Conservation (phyloP, 2,113 vertebrate species). For the Aramus guarauna region DNA sequence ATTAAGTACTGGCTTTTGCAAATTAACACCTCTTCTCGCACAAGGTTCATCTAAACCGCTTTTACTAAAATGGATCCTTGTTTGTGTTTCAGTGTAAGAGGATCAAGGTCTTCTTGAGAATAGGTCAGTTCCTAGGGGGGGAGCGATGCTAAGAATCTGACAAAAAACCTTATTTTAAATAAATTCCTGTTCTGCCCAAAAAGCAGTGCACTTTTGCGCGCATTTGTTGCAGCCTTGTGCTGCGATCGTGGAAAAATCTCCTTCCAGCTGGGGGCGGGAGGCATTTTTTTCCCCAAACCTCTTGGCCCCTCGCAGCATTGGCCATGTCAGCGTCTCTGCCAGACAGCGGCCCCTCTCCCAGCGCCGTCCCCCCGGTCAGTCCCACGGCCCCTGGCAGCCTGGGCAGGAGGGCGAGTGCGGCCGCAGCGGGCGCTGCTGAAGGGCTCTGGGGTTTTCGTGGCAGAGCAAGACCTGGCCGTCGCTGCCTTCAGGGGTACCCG, state of each 20-base stretch:
- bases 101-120: background rate
- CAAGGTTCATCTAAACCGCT: background rate
- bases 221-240: background rate
- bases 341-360: fast-evolving
- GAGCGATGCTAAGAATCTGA: background rate
- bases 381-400: fast-evolving
- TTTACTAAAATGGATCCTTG: background rate
- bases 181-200: background rate
- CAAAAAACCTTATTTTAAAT: background rate
- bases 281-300: background rate
- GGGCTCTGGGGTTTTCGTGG: background rate
- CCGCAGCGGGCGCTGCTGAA: fast-evolving
- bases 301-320: fast-evolving
- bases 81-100: background rate
- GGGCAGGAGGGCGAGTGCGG: no score
- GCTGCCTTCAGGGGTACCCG: background rate
- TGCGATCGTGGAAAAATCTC: background rate
- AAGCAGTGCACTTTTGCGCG: background rate
- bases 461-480: background rate
- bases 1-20: background rate
- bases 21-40: background rate
- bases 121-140: background rate
- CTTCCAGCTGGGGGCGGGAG: background rate
- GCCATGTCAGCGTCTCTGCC: background rate
- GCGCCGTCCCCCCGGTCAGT: no score